Evolutionary conservation across 2,113 vertebrate genomes (phyloP).

Genomic region (Calidris pygmaea): DNA sequence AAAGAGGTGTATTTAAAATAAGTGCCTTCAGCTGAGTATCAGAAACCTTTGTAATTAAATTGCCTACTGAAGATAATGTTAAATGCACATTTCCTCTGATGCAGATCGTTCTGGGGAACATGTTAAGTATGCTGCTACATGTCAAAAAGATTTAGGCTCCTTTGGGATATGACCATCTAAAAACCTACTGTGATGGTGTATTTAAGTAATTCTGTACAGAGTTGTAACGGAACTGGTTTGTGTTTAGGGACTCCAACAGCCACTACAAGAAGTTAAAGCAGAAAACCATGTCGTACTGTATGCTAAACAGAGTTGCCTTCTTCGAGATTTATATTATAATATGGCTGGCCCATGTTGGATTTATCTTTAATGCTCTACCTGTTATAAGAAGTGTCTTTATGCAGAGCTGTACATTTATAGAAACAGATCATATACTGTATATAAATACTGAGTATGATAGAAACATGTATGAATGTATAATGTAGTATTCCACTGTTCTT

Average conservation of each 20-base stretch:
- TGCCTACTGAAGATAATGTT: conserved; percentile 36
- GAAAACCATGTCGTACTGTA: conserved; percentile 25
- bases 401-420: conserved; percentile 77
- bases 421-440: conserved; percentile 76
- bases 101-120: conserved; percentile 21
- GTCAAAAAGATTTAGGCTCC: neutral
- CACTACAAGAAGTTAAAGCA: neutral
- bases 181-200: conserved; percentile 29
- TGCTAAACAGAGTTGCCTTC: conserved; percentile 49
- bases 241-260: conserved; percentile 26
- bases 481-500: conserved; percentile 66
- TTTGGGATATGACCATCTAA: conserved; percentile 2
- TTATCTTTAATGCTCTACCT: conserved; percentile 69
- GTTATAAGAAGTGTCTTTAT: conserved; percentile 51
- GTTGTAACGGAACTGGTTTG: neutral
- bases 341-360: conserved; percentile 83
- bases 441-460: conserved; percentile 61
- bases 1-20: conserved; percentile 23
- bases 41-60: conserved; percentile 23
- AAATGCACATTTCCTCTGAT: conserved; percentile 39
- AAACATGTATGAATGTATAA: conserved; percentile 71
- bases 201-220: conserved; percentile 49
- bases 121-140: conserved; percentile 66
- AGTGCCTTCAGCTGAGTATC: conserved; percentile 73
- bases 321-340: conserved; percentile 68